Base-by-base conservation (phyloP, 2,888 invertebrate species). In the Elmis aenea region DNA sequence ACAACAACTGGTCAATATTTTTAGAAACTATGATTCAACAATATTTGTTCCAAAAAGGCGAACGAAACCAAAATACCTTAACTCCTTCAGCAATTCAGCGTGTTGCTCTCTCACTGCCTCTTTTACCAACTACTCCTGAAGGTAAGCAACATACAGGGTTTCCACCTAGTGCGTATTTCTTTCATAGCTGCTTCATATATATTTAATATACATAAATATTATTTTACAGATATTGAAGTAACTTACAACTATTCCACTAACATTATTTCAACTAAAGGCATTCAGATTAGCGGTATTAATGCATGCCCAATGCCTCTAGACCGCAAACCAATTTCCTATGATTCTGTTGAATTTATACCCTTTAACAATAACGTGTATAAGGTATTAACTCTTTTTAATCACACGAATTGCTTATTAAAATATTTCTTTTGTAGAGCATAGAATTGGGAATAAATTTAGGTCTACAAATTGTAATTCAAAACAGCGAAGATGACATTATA, bases 21-120 rank as follows among this genome's bases (percentile, higher is more conserved):
- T 77, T 94, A 69, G 93, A 94, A 68, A 85, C 85, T 18, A 83
- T 94, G 81, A 71, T 94, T 8, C 93, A 94, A 66, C 78, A 87
- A 53, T 52, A 52, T 8, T 79, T 91, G 28, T 62, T 90, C 13
- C 77, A 79, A 13, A 72, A 52, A 6, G 68, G 72, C 2, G 66
- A 79, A 36, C 79, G 82, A 46, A 76, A 80, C 1, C 74, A 85
- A 13, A 76, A 80, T 2, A 74, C 89, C 2, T 74, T 81, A 54
- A 75, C 89, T 0, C 90, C 91, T 0, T 77, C 75, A 9, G 64
- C 73, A 20, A 72, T 81, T 18, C 71, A 73, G 37, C 71, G 68
- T 42, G 55, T 79, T 9, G 64, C 68, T 2, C 70, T 80, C 18
- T 55, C 56, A 5, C 45, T 55, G 24, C 46, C 51, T 15, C 33